These are phyloP conservation scores for Polydrusus tereticollis DNA, from an alignment of 2,888 invertebrate genomes.

Conservation along the genomic window DNA sequence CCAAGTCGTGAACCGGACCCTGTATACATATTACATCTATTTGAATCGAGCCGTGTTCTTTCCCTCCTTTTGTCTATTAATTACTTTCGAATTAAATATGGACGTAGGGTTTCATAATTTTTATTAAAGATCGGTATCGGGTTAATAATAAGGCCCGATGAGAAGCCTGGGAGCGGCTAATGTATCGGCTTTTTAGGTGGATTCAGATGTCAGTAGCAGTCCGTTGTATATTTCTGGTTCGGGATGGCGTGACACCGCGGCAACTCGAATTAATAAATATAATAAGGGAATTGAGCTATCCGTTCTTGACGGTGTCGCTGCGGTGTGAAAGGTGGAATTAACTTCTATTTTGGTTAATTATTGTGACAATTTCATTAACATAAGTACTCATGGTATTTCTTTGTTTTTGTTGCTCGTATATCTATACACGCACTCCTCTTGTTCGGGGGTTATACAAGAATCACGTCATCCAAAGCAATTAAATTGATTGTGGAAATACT, in stretches of 20 bases:
- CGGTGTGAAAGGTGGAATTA: conserved; percentile 3
- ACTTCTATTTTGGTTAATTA: conserved; percentile 7
- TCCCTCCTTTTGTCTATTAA: conserved; percentile 42
- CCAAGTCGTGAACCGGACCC: no score
- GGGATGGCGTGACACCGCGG: conserved; percentile 16
- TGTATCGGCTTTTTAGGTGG: conserved; percentile 28
- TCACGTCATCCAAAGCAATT: no score
- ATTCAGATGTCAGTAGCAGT: conserved; percentile 30
- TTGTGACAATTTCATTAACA: conserved; percentile 4
- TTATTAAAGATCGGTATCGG: conserved; percentile 66
- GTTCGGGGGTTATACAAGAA: no score
- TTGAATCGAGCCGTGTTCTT: neutral
- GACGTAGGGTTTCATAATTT: conserved; percentile 62
- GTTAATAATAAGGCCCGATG: conserved; percentile 61
- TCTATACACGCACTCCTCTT: neutral
- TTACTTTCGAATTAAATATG: conserved; percentile 60
- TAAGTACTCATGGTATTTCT: neutral
- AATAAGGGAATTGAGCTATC: conserved; percentile 32
- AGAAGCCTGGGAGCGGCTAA: conserved; percentile 51
- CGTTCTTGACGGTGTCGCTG: conserved; percentile 11
- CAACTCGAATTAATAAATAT: conserved; percentile 23
- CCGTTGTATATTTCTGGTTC: conserved; percentile 16
- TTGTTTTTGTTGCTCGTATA: neutral
- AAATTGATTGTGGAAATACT: no score
- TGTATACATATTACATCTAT: neutral